Evolutionary conservation across 2,888 invertebrate species (phyloP).

Genomic region (Acutogordius australiensis): DNA sequence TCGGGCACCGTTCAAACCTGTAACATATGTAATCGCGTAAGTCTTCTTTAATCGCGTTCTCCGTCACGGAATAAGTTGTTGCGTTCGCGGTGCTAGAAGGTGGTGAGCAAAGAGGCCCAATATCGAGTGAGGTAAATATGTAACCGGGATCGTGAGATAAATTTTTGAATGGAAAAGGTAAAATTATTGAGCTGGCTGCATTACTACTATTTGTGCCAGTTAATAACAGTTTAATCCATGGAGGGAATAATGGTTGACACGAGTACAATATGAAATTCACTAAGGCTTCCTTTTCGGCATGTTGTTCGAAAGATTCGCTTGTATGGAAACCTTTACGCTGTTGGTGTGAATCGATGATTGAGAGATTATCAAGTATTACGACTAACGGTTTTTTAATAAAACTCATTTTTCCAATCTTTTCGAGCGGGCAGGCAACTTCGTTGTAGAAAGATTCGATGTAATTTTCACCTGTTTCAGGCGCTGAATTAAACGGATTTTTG

Average conservation of each 20-base stretch:
- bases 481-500: neutral
- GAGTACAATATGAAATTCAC: neutral
- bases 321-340: neutral
- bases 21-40: neutral
- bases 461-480: neutral
- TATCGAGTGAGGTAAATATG: neutral
- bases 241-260: neutral
- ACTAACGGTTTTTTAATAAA: neutral
- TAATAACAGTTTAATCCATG: neutral
- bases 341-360: neutral
- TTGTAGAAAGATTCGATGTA: neutral
- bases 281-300: neutral
- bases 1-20: neutral
- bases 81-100: neutral
- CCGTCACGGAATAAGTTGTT: neutral
- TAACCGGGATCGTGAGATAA: no score
- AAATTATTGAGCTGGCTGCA: no score
- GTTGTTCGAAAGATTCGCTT: neutral
- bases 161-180: no score
- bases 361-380: no score
- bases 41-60: neutral
- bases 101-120: neutral
- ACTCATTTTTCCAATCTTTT: neutral
- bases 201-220: neutral
- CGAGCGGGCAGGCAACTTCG: neutral